Base-by-base conservation (phyloP, 1,140 invertebrate species). In the Neuroterus valhalla region DNA sequence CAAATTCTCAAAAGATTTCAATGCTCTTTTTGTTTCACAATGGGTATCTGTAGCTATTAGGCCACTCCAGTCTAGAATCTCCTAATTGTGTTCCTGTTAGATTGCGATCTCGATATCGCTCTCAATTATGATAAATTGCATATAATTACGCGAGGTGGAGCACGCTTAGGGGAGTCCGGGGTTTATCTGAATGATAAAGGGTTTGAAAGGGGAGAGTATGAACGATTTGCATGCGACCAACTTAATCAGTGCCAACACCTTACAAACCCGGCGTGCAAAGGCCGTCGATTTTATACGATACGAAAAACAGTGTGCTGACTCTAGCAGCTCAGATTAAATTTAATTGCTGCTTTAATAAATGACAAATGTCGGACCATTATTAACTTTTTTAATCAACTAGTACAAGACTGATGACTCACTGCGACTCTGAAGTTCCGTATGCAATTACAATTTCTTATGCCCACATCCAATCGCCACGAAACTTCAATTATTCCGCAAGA, bases 201-300 rank as follows among this genome's bases (percentile, higher is more conserved):
- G 79, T 76, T 74, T 52, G 75, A 19, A 38, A 31, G 70, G 12
- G 70, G 71, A 75, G 55, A 76, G 66, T 55, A 69, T 71, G 55
- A 78, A 72, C 82, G 81, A 84, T 86, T 86, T 84, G 81, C 85
- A 86, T 86, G 82, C 81, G 82, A 82, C 81, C 80, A 85, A 86
- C 83, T 86, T 84, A 85, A 86, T 86, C 84, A 85, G 78, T 71
- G 82, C 82, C 80, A 81, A 85, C 85, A 85, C 85, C 84, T 82
- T 73, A 68, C 74, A 77, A 75, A 72, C 68, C 48, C 38, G 44
- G 19, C 52, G 14, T 55, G 75, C 68, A 62, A 62, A 62, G 31
- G 21, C 26, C 15, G 55, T 62, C 55, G 55, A 62, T 62, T 62
- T 62, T 62, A 31, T 62, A 62, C 55, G 26, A 31, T 62, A 62